Percentiles rank a stretch among this genome's conserved stretches.
These are phyloP conservation scores for Lophotriccus pileatus DNA, from an alignment of 2,797 vertebrate genomes.

Conservation along the genomic window DNA sequence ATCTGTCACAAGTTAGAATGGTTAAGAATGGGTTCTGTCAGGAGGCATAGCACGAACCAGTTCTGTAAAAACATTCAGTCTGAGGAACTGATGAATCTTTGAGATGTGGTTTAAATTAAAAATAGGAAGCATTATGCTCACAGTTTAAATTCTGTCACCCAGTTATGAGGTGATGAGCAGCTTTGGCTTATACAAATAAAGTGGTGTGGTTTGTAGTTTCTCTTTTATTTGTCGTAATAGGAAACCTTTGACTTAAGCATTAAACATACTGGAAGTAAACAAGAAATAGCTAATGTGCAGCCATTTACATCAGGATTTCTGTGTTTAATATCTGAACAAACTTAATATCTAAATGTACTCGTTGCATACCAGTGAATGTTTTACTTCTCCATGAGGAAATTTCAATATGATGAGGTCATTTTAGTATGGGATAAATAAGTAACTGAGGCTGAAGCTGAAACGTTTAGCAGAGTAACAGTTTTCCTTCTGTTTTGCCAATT, in stretches of 20 bases:
- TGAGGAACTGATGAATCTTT: neutral
- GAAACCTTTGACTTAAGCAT: neutral
- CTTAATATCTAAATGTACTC: neutral
- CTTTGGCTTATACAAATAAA: neutral
- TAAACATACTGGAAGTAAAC: neutral
- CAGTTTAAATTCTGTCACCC: neutral
- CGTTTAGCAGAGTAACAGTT: neutral
- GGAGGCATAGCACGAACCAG: neutral
- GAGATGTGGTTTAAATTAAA: neutral
- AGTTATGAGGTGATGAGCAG: neutral
- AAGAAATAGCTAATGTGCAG: neutral
- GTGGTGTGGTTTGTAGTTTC: neutral
- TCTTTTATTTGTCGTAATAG: neutral
- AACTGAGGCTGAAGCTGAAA: neutral
- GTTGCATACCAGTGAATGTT: neutral
- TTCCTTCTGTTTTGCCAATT: neutral
- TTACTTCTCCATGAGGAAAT: slow-evolving; percentile 38
- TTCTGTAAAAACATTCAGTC: neutral
- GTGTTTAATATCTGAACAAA: neutral
- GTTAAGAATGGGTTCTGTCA: neutral
- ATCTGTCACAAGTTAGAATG: neutral
- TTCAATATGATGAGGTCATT: slow-evolving; percentile 30
- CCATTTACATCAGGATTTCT: neutral
- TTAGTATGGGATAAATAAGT: neutral
- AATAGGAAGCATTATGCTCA: neutral